These are phyloP conservation scores for Troilus luridus DNA, from an alignment of 2,888 invertebrate species.

Conservation along the genomic window DNA sequence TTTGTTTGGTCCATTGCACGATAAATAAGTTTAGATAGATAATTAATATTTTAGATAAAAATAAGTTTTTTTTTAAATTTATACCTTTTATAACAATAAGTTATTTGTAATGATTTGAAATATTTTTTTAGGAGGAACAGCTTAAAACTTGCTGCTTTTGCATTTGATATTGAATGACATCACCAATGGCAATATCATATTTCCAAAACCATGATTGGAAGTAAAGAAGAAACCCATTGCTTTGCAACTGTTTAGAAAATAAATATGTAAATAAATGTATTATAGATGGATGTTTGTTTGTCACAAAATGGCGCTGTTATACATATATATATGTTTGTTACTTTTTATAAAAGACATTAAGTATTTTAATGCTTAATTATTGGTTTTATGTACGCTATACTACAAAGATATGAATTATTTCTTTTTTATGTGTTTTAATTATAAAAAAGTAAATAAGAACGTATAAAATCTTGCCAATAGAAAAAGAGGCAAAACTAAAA, in stretches of 20 bases:
- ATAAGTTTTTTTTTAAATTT: background rate
- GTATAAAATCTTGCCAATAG: background rate
- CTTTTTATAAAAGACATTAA: conserved; percentile 16
- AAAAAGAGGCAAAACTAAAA: background rate
- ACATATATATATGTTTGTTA: conserved; percentile 19
- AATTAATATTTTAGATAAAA: background rate
- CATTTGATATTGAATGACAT: background rate
- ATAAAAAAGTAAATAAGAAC: conserved; percentile 17
- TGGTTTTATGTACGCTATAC: background rate
- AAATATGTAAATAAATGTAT: conserved; percentile 27
- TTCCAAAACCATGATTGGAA: too few relatives aligned
- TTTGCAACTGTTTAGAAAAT: background rate
- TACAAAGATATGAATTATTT: background rate
- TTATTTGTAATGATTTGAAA: background rate
- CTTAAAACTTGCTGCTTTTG: conserved; percentile 21
- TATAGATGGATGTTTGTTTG: background rate
- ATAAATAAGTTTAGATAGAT: background rate
- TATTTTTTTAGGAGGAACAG: background rate
- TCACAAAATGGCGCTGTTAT: background rate
- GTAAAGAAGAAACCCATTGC: background rate
- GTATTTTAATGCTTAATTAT: background rate
- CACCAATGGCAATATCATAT: background rate
- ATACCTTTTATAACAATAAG: background rate
- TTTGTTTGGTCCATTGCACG: too few relatives aligned
- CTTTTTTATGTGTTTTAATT: conserved; percentile 24